Evolutionary conservation across 2,797 vertebrate genomes (phyloP).

Genomic region (Myripristis murdjan): DNA sequence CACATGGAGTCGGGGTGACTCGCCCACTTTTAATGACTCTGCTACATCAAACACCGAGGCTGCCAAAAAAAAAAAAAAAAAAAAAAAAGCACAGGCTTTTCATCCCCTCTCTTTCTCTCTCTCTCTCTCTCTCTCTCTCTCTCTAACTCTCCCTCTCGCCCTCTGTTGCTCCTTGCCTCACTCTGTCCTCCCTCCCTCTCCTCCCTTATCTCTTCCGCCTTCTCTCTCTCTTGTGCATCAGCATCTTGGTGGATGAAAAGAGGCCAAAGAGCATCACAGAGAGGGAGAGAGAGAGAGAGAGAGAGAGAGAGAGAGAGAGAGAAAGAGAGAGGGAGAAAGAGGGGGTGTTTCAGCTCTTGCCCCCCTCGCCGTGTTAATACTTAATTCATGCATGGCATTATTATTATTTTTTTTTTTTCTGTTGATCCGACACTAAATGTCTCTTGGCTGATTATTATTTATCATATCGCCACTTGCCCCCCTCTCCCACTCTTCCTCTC

Average conservation of each 20-base stretch:
- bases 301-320: not conserved
- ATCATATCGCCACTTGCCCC: conserved; percentile 34
- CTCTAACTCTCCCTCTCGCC: no score
- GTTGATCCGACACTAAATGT: conserved; percentile 51
- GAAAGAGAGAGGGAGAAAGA: not conserved
- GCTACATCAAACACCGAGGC: conserved; percentile 59
- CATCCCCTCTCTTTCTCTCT: conserved; percentile 4
- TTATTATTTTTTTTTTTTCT: conserved; percentile 16
- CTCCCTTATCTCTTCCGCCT: conserved; percentile 14
- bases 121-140: conserved; percentile 9
- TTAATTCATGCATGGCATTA: conserved; percentile 51
- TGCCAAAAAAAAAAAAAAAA: conserved; percentile 31
- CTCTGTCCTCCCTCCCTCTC: conserved; percentile 25
- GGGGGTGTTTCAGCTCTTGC: conserved; percentile 28
- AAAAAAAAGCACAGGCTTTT: conserved; percentile 26
- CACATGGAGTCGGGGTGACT: conserved; percentile 41
- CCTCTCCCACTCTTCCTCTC: no score
- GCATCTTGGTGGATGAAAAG: conserved; percentile 31
- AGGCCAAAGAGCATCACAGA: not conserved
- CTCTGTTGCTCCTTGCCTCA: not conserved
- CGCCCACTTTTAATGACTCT: conserved; percentile 70
- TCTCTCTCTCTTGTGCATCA: conserved; percentile 7
- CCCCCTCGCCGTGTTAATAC: conserved; percentile 50
- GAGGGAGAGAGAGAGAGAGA: not conserved
- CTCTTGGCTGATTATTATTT: conserved; percentile 52